Conservation (phyloP, 2,888 invertebrate species). For the Pheosia gnoma region DNA sequence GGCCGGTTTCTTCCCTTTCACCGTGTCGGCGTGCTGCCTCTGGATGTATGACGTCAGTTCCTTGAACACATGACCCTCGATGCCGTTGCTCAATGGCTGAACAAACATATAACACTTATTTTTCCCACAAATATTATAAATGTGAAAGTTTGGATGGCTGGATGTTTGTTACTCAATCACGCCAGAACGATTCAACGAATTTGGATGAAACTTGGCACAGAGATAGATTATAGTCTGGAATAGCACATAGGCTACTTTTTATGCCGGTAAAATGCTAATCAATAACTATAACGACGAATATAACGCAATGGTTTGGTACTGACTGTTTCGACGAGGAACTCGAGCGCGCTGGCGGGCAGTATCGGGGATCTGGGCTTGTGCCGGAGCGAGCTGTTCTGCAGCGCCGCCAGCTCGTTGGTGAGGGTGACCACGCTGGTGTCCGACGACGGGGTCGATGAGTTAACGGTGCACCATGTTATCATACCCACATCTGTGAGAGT, state of each 20-base stretch:
- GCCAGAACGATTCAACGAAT: too few relatives aligned
- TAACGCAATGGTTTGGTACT: too few relatives aligned
- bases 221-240: too few relatives aligned
- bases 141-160: too few relatives aligned
- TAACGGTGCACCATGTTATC: slow-evolving; percentile 84
- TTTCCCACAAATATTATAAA: too few relatives aligned
- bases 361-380: slow-evolving; percentile 40
- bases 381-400: slow-evolving; percentile 55
- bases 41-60: slow-evolving; percentile 80
- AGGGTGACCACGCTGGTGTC: slow-evolving; percentile 80
- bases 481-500: slow-evolving; percentile 81
- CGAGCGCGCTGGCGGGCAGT: slow-evolving; percentile 80
- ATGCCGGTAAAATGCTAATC: too few relatives aligned
- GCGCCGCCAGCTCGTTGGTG: slow-evolving; percentile 44
- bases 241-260: too few relatives aligned
- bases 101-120: slow-evolving; percentile 6
- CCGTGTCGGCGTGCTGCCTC: slow-evolving; percentile 74
- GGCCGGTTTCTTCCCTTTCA: slow-evolving; percentile 67
- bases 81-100: slow-evolving; percentile 79
- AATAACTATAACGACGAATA: too few relatives aligned
- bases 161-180: too few relatives aligned
- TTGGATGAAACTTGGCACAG: too few relatives aligned
- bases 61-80: slow-evolving; percentile 79
- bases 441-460: slow-evolving; percentile 65
- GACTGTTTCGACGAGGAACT: slow-evolving; percentile 82